Evolutionary conservation across 1,140 invertebrate species (phyloP).

Genomic region (Lordiphosa mommai): DNA sequence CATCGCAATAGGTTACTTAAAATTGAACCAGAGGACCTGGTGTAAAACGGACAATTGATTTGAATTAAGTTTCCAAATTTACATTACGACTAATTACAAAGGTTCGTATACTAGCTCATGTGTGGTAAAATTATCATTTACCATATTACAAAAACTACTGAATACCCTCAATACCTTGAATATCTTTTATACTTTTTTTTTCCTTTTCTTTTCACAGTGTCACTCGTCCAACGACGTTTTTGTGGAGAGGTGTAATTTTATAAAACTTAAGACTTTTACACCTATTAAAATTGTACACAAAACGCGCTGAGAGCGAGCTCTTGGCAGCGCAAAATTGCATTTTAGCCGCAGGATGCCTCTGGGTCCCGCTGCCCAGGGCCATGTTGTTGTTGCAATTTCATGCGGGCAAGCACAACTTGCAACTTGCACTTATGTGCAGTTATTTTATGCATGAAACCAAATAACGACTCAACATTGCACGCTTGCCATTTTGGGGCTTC

Average conservation of each 20-base stretch:
- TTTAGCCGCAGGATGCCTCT: slow-evolving; percentile 13
- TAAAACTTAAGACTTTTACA: slow-evolving; percentile 63
- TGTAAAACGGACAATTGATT: too few relatives aligned
- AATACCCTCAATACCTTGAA: too few relatives aligned
- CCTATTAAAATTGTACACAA: slow-evolving; percentile 48
- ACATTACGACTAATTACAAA: too few relatives aligned
- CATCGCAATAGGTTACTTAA: too few relatives aligned
- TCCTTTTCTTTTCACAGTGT: too few relatives aligned
- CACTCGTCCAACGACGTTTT: slow-evolving; percentile 4
- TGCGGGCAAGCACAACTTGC: slow-evolving; percentile 44
- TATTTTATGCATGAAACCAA: slow-evolving; percentile 77
- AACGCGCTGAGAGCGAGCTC: slow-evolving; percentile 9
- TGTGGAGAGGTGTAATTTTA: slow-evolving; percentile 53
- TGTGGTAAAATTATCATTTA: too few relatives aligned
- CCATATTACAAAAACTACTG: too few relatives aligned
- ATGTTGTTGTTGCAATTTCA: slow-evolving; percentile 49
- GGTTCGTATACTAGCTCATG: too few relatives aligned
- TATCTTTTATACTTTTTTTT: too few relatives aligned
- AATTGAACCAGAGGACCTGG: too few relatives aligned
- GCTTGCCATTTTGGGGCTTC: slow-evolving; percentile 50
- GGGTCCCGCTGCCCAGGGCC: not conserved
- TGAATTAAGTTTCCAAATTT: too few relatives aligned
- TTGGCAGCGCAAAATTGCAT: slow-evolving; percentile 62
- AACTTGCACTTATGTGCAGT: slow-evolving; percentile 60
- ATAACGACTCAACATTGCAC: slow-evolving; percentile 33